These are phyloP conservation scores for Cyphomyrus discorhynchus DNA, from an alignment of 2,113 vertebrate genomes.

Conservation along the genomic window DNA sequence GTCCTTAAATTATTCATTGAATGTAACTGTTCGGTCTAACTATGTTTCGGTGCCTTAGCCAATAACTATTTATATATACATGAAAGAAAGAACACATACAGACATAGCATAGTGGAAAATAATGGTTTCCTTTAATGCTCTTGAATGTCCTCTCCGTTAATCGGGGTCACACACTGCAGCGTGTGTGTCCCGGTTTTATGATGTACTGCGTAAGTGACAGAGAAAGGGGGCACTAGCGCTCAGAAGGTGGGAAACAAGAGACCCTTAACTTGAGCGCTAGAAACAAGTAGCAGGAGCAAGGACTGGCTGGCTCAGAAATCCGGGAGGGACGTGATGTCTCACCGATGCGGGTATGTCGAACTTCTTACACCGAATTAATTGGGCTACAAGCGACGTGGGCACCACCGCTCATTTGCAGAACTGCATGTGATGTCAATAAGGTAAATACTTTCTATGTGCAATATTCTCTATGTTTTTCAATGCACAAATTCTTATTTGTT, in stretches of 20 bases:
- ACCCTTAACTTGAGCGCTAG: conserved; percentile 23
- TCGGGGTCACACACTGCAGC: conserved; percentile 57
- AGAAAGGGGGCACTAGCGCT: conserved; percentile 83
- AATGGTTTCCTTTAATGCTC: background rate
- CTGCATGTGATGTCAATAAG: background rate
- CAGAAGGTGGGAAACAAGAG: conserved; percentile 41
- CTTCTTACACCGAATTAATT: background rate
- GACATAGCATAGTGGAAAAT: background rate
- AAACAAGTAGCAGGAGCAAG: conserved; percentile 42
- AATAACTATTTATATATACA: background rate
- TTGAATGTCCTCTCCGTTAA: conserved; percentile 17
- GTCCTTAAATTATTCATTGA: background rate
- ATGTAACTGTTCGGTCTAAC: background rate
- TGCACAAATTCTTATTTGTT: background rate
- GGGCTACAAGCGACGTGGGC: background rate
- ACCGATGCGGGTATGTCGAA: conserved; percentile 61
- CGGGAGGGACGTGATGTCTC: conserved; percentile 46
- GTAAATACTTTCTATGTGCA: background rate
- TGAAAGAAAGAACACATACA: background rate
- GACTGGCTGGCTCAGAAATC: conserved; percentile 47
- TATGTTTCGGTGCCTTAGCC: background rate
- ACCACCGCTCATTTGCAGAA: background rate
- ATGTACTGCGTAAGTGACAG: conserved; percentile 72
- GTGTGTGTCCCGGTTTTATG: conserved; percentile 77
- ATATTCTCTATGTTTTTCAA: background rate